These are phyloP conservation scores for Trichacis sp. DNA, from an alignment of 2,888 invertebrate genomes.

Conservation along the genomic window DNA sequence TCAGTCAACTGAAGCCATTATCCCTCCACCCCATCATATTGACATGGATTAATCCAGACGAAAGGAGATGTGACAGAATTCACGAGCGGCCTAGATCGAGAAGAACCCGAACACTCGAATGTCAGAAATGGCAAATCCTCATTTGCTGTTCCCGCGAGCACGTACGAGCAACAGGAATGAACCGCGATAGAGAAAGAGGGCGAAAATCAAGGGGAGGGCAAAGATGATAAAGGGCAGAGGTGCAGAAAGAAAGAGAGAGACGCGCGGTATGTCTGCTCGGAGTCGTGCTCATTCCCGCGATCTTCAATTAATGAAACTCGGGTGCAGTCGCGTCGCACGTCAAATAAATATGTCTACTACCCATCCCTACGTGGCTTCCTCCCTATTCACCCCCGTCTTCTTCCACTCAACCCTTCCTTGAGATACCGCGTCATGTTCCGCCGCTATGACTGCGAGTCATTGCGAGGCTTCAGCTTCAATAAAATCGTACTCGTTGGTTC, in stretches of 20 bases:
- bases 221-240: conserved; percentile 39
- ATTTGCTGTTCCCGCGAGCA: conserved; percentile 53
- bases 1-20: no score
- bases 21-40: no score
- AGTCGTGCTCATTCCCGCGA: conserved; percentile 67
- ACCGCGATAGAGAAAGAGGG: conserved; percentile 44
- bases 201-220: conserved; percentile 25
- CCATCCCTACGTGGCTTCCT: conserved; percentile 42
- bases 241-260: conserved; percentile 31
- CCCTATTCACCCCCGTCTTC: conserved; percentile 46
- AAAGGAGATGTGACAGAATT: conserved; percentile 30
- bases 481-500: neutral
- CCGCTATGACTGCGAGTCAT: neutral
- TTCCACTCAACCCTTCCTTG: conserved; percentile 47
- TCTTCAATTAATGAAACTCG: conserved; percentile 70
- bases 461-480: neutral
- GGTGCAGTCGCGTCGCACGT: conserved; percentile 69
- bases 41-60: conserved; percentile 18
- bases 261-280: conserved; percentile 53
- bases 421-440: conserved; percentile 11
- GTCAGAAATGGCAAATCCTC: conserved; percentile 66
- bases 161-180: conserved; percentile 20
- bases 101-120: conserved; percentile 65
- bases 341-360: conserved; percentile 69
- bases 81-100: conserved; percentile 65